Conservation (phyloP, 2,113 vertebrate species). For the Cepphus grylle region DNA sequence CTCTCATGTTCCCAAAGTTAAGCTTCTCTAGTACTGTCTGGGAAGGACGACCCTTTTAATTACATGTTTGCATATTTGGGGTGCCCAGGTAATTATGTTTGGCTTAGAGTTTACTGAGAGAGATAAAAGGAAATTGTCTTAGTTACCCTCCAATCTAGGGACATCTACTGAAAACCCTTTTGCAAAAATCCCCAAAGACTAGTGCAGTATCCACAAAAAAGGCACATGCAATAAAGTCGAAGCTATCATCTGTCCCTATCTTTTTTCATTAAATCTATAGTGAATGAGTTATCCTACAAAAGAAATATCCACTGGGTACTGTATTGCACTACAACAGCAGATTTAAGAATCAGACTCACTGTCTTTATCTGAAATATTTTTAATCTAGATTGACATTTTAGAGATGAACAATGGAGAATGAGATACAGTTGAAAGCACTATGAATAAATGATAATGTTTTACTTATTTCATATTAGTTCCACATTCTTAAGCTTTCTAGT, state of each 20-base stretch:
- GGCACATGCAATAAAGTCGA: not conserved
- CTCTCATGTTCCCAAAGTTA: not conserved
- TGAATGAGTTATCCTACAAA: not conserved
- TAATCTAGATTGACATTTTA: not conserved
- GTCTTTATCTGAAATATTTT: not conserved
- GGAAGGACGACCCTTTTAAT: not conserved
- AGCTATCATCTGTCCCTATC: not conserved
- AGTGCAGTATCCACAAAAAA: not conserved
- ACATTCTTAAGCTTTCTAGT: conserved; percentile 6
- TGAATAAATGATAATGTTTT: not conserved
- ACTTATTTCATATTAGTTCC: not conserved
- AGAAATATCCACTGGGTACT: not conserved
- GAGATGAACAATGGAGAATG: not conserved
- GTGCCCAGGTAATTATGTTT: not conserved
- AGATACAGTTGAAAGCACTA: not conserved
- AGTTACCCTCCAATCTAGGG: not conserved
- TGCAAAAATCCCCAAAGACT: not conserved
- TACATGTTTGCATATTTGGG: fast-evolving
- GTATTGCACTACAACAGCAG: not conserved
- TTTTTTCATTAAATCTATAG: not conserved
- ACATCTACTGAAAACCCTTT: not conserved
- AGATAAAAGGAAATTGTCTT: not conserved
- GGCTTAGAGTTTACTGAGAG: not conserved
- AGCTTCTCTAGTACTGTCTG: not conserved
- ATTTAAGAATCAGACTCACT: not conserved